These are phyloP conservation scores for Parazoanthus atlanticus DNA, from an alignment of 92 coral and sea anemone genomes.

Conservation along the genomic window DNA sequence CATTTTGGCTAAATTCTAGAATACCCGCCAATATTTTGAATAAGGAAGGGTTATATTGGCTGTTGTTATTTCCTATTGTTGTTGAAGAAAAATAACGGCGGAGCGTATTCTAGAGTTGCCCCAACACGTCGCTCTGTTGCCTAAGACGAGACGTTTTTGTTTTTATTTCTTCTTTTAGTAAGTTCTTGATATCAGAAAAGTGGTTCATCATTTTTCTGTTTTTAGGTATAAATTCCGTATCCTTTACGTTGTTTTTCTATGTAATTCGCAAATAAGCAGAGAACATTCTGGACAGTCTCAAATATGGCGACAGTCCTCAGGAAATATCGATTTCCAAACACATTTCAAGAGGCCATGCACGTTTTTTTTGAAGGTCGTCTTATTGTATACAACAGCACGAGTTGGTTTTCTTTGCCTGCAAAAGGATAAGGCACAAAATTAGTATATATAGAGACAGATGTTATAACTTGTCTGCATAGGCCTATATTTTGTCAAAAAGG, in stretches of 20 bases:
- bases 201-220: neutral
- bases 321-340: neutral
- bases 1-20: neutral
- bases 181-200: neutral
- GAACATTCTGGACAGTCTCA: neutral
- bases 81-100: neutral
- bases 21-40: neutral
- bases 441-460: no score
- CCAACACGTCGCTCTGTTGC: neutral
- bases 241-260: neutral
- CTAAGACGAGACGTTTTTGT: neutral
- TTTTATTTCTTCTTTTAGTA: no score
- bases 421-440: constrained; percentile 3
- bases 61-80: neutral
- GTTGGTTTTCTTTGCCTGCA: constrained; percentile 91
- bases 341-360: neutral
- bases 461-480: no score
- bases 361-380: neutral
- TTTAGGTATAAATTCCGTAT: neutral
- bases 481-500: no score
- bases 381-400: constrained; percentile 91
- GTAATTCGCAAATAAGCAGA: neutral
- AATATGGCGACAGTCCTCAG: neutral
- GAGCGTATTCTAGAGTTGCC: neutral
- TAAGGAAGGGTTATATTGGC: neutral